phyloP scores from a whole-genome alignment of 2,113 vertebrate species.

The Hylia prasina region DNA sequence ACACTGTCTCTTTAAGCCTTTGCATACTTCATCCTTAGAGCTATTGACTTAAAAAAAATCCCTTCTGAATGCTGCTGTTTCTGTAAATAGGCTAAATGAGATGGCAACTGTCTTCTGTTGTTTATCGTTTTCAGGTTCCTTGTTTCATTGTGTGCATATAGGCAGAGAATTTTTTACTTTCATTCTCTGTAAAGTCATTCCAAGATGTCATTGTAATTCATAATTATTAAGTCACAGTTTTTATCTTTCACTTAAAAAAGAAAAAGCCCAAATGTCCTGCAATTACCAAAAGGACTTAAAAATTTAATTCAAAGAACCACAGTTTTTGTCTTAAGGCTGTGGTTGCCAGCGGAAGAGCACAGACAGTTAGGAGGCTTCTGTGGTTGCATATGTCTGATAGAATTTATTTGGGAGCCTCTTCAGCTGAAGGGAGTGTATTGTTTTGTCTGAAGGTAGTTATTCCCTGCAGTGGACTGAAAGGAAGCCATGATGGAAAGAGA shows the following conservation, averaged over 20 bases:
- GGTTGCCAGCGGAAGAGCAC: not conserved
- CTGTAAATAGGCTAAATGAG: conserved; percentile 48
- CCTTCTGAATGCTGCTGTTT: not conserved
- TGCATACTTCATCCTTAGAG: conserved; percentile 13
- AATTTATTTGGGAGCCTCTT: conserved; percentile 22
- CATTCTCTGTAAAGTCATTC: not conserved
- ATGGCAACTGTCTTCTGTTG: conserved; percentile 15
- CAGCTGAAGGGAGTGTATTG: not conserved
- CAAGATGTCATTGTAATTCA: not conserved
- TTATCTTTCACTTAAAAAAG: not conserved
- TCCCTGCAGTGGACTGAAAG: not conserved
- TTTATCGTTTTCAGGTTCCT: not conserved
- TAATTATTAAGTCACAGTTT: not conserved
- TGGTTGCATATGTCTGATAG: not conserved
- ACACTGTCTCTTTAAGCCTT: conserved; percentile 31
- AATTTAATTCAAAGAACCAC: not conserved
- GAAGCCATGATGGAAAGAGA: not conserved
- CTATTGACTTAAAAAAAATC: conserved; percentile 46
- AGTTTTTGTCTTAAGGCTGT: not conserved
- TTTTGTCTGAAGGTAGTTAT: conserved; percentile 22
- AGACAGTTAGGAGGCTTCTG: not conserved
- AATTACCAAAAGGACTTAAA: not conserved
- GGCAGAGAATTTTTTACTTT: not conserved
- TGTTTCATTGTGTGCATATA: not conserved
- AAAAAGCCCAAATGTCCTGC: not conserved